Evolutionary conservation across 2,113 vertebrate species (phyloP), one percentile per base, ranked within the genome.

Genomic region (Noturus placidus): DNA sequence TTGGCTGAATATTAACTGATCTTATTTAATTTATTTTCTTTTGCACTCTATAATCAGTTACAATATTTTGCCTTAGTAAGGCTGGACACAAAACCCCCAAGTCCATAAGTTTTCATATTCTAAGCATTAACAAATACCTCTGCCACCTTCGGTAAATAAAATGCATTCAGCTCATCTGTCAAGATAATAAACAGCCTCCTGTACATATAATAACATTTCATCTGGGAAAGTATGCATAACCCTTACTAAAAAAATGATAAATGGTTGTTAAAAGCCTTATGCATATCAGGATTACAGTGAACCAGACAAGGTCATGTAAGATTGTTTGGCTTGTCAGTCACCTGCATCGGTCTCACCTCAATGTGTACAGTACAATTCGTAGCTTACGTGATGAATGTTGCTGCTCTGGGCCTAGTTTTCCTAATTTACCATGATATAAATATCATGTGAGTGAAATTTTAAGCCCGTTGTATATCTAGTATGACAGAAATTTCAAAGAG

Each of bases 51-150:
- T 20, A 80, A 33, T 57, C 52, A 57, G 7, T 35, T 80, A 22
- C 54, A 80, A n/a, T 30, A 3, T 57, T 30, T 15, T 77, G 25
- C 74, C 74, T 77, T 54, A 54, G 42, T 54, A 17, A 52, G 46
- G 27, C 54, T 81, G 30, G 59, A 10, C 54, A 59, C 4, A 59
- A 15, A 78, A 81, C 84, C 14, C 17, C 42, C 0, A 59, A 25
- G 57, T 61, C 33, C 46, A 89, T 87, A 85, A 76, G 5, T 52
- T 20, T 30, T 72, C 59, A 80, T 65, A 74, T 46, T 20, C 27
- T 54, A 54, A 83, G 9, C 59, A 86, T 70, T 79, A 63, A 83
- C 56, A 87, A 50, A 87, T 30, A 22, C 42, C 46, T 63, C 76
- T n/a, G 46, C 30, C 63, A 56, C 46, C 4, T 81, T 35, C 33